A percentile compares a stretch with the other conserved stretches of the same genome.
Conservation (phyloP, 2,113 vertebrate genomes). For the Chascanopsetta lugubris region DNA sequence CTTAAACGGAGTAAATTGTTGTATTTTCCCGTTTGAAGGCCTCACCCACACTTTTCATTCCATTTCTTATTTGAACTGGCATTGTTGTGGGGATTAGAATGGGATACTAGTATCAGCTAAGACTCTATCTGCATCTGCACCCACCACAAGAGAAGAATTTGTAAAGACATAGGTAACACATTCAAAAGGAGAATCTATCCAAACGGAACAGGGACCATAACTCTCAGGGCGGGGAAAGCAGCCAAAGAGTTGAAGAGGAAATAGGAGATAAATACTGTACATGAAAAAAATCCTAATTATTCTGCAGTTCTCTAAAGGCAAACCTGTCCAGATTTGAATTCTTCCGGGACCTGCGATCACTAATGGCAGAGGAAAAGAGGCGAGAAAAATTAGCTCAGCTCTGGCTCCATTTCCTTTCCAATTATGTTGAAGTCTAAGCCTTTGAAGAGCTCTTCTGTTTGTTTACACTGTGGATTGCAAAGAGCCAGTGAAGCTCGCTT, state of each 20-base stretch:
- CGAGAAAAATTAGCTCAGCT: conserved; percentile 51
- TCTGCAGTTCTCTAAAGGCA: conserved; percentile 33
- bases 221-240: not conserved
- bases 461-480: conserved; percentile 62
- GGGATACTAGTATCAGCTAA: too few species aligned
- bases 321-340: conserved; percentile 38
- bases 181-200: too few species aligned
- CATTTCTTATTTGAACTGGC: too few species aligned
- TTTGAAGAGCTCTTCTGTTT: conserved; percentile 73
- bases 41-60: too few species aligned
- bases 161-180: too few species aligned
- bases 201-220: not conserved
- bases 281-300: not conserved
- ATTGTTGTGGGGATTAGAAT: too few species aligned
- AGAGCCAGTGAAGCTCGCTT: conserved; percentile 59
- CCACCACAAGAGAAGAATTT: too few species aligned
- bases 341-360: conserved; percentile 52
- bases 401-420: conserved; percentile 71
- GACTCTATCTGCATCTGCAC: too few species aligned
- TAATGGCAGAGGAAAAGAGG: conserved; percentile 57
- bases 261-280: not conserved
- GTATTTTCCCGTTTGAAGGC: too few species aligned
- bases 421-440: conserved; percentile 62
- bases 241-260: conserved; percentile 1
- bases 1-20: too few species aligned